Percentiles rank a stretch among this genome's conserved stretches.
These are phyloP conservation scores for Aspidiotus destructor DNA, from an alignment of 2,888 invertebrate genomes.

Conservation along the genomic window DNA sequence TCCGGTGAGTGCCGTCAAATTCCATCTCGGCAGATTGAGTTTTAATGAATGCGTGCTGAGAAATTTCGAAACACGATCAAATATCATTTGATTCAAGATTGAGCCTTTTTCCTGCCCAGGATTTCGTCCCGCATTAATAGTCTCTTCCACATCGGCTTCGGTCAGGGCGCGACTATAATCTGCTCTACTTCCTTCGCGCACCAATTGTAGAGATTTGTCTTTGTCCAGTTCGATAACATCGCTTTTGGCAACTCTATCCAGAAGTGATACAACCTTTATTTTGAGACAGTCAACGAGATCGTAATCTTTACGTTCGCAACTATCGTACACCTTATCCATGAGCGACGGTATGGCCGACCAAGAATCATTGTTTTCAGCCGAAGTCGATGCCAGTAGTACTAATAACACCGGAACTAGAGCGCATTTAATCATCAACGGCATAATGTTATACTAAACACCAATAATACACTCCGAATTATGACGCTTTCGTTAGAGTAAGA, in stretches of 20 bases:
- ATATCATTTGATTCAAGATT: conserved; percentile 62
- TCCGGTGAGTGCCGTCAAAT: conserved; percentile 56
- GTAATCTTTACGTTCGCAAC: conserved; percentile 21
- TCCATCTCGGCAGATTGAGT: conserved; percentile 64
- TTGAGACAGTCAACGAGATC: conserved; percentile 33
- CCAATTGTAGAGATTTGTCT: conserved; percentile 48
- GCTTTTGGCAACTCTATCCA: conserved; percentile 63
- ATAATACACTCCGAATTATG: too few species aligned
- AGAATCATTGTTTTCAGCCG: neutral
- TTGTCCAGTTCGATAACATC: conserved; percentile 46
- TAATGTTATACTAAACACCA: too few species aligned
- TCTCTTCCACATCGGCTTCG: conserved; percentile 63
- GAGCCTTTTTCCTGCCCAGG: conserved; percentile 57
- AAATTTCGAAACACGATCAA: conserved; percentile 63
- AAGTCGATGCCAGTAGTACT: neutral
- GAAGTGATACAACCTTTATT: conserved; percentile 57
- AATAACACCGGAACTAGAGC: conserved; percentile 1
- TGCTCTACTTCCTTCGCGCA: conserved; percentile 46
- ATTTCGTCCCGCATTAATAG: conserved; percentile 46
- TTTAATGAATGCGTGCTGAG: conserved; percentile 66
- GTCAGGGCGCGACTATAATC: conserved; percentile 50
- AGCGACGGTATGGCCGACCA: conserved; percentile 19
- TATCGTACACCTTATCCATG: conserved; percentile 19
- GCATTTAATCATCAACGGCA: neutral
- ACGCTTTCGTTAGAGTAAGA: too few species aligned